These are phyloP conservation scores for Dendrolimus kikuchii DNA, from an alignment of 1,140 invertebrate genomes.

Conservation along the genomic window DNA sequence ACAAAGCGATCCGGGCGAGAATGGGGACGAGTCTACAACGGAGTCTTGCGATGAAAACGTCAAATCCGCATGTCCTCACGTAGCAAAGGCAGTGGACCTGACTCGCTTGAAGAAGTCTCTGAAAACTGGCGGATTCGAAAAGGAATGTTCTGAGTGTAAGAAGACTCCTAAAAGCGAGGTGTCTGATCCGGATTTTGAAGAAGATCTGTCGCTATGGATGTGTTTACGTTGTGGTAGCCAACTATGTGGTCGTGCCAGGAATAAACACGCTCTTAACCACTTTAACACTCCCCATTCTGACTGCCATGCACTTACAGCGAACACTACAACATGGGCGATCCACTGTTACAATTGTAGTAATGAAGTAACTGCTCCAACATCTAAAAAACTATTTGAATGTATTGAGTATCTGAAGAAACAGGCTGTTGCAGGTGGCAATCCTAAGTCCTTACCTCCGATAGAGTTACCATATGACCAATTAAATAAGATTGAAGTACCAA, in stretches of 20 bases:
- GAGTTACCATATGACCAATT: slow-evolving; percentile 38
- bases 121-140: slow-evolving; percentile 71
- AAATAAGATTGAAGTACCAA: slow-evolving; percentile 35
- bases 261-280: slow-evolving; percentile 85
- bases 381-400: slow-evolving; percentile 77
- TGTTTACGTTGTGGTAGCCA: slow-evolving; percentile 83
- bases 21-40: slow-evolving; percentile 72
- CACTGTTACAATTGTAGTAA: slow-evolving; percentile 83
- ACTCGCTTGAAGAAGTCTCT: slow-evolving; percentile 76
- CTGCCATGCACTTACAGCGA: slow-evolving; percentile 81
- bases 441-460: slow-evolving; percentile 41
- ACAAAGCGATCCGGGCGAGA: slow-evolving; percentile 74
- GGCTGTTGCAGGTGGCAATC: slow-evolving; percentile 30
- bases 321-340: slow-evolving; percentile 80
- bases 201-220: slow-evolving; percentile 77
- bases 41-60: slow-evolving; percentile 76
- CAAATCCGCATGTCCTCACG: slow-evolving; percentile 76
- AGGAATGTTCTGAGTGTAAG: slow-evolving; percentile 77
- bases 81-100: slow-evolving; percentile 79
- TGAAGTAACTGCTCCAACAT: slow-evolving; percentile 72
- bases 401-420: slow-evolving; percentile 77
- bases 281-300: slow-evolving; percentile 83
- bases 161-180: slow-evolving; percentile 48
- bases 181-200: slow-evolving; percentile 73
- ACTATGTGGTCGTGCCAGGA: slow-evolving; percentile 80